Conservation (phyloP, 2,888 invertebrate species). For the Pediacus dermestoides region DNA sequence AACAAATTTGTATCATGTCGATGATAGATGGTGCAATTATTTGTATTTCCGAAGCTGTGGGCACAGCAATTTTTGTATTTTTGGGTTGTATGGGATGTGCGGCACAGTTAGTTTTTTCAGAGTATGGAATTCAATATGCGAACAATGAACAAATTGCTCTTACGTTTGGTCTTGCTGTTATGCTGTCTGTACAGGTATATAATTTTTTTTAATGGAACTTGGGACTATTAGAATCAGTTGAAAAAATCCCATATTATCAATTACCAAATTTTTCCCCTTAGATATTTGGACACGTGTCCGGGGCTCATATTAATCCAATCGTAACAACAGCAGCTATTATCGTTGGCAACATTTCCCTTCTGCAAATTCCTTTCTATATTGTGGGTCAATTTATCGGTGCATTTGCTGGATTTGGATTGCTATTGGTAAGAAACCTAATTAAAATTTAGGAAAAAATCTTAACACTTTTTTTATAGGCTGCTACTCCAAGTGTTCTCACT, state of each 20-base stretch:
- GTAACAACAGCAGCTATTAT: constrained; percentile 68
- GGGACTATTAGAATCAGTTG: too few species aligned
- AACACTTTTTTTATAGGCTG: constrained; percentile 26
- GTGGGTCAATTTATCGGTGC: constrained; percentile 67
- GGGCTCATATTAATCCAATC: constrained; percentile 73
- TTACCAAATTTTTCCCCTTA: constrained; percentile 48
- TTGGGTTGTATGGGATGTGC: constrained; percentile 72
- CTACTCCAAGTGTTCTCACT: constrained; percentile 31
- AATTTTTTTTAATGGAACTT: too few species aligned
- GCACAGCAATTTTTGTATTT: constrained; percentile 65
- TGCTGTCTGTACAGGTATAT: constrained; percentile 67
- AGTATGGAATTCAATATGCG: constrained; percentile 50
- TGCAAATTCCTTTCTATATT: constrained; percentile 58
- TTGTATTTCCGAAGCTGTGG: constrained; percentile 60
- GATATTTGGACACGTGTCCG: constrained; percentile 74
- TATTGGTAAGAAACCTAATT: too few species aligned
- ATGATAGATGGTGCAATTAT: constrained; percentile 41
- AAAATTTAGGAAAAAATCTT: too few species aligned
- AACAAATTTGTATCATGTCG: too few species aligned
- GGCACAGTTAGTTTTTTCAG: too few species aligned
- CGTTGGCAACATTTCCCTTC: constrained; percentile 56
- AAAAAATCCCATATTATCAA: too few species aligned
- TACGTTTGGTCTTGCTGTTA: constrained; percentile 68
- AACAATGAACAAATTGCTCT: constrained; percentile 56
- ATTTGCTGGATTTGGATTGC: constrained; percentile 63